These are phyloP conservation scores for Aramus guarauna DNA, from an alignment of 2,113 vertebrate genomes.

Conservation along the genomic window DNA sequence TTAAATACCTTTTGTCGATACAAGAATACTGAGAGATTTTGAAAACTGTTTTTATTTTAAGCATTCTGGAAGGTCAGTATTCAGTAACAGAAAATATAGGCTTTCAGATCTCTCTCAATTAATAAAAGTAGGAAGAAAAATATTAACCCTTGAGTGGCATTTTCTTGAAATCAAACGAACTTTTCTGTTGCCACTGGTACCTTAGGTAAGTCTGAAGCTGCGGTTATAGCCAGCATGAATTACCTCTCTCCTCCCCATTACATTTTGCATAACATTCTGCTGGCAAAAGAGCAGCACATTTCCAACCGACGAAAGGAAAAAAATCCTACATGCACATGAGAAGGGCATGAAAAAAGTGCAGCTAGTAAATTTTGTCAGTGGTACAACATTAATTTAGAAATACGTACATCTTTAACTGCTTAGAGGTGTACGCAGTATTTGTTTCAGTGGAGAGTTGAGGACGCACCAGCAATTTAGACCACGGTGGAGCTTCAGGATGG, in stretches of 20 bases:
- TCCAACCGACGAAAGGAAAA: neutral
- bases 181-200: neutral
- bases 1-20: neutral
- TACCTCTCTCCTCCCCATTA: neutral
- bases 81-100: neutral
- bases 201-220: neutral
- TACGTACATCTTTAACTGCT: neutral
- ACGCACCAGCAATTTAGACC: fast-evolving
- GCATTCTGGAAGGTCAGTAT: neutral
- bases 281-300: neutral
- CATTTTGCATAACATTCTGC: neutral
- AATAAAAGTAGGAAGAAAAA: neutral
- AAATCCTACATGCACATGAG: no score
- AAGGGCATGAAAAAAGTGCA: neutral
- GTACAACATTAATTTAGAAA: neutral
- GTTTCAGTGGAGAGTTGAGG: neutral
- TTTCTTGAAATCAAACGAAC: neutral
- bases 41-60: neutral
- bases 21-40: neutral
- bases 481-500: neutral
- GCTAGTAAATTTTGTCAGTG: neutral
- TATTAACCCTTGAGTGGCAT: neutral
- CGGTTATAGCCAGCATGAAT: neutral
- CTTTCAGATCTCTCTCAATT: neutral
- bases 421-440: neutral